A percentile compares a stretch with the other conserved stretches of the same genome.
phyloP scores from a whole-genome alignment of 2,888 invertebrate species.

The Formica aserva region DNA sequence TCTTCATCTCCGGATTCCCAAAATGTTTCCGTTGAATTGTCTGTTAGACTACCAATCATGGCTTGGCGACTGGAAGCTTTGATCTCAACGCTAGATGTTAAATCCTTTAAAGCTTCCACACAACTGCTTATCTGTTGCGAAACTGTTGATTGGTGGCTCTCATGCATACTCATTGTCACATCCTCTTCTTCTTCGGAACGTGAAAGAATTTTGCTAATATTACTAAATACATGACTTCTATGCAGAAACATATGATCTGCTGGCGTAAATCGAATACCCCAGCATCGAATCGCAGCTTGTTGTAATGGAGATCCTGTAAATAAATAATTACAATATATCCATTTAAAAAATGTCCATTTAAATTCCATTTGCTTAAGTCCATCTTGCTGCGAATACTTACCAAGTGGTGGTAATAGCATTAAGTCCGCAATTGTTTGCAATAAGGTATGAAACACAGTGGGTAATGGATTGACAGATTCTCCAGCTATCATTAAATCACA shows the following conservation, averaged over 20 bases:
- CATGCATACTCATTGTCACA: slow-evolving; percentile 87
- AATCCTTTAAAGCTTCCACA: slow-evolving; percentile 90
- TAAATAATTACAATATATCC: slow-evolving; percentile 4
- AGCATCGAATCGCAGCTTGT: slow-evolving; percentile 97
- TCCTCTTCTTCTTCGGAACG: slow-evolving; percentile 94
- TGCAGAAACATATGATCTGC: slow-evolving; percentile 97
- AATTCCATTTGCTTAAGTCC: neutral
- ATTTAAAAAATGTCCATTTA: neutral
- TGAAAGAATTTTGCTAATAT: slow-evolving; percentile 97
- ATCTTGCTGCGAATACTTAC: slow-evolving; percentile 80
- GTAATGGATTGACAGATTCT: slow-evolving; percentile 89
- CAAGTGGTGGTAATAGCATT: slow-evolving; percentile 94
- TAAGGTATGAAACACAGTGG: slow-evolving; percentile 93
- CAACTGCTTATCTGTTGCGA: slow-evolving; percentile 86
- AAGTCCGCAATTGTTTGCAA: slow-evolving; percentile 97
- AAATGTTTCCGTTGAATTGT: slow-evolving; percentile 98
- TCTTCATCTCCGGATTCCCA: slow-evolving; percentile 99
- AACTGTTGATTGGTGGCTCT: slow-evolving; percentile 87
- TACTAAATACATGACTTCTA: slow-evolving; percentile 96
- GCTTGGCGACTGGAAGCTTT: slow-evolving; percentile 97
- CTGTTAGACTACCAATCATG: slow-evolving; percentile 96
- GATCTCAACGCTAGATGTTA: slow-evolving; percentile 92
- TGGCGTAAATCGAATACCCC: slow-evolving; percentile 95
- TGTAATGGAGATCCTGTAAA: slow-evolving; percentile 90
- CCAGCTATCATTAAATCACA: slow-evolving; percentile 93